Evolutionary conservation across 2,888 invertebrate genomes (phyloP), one percentile per base, ranked within the genome.

Genomic region (Fragum fragum): DNA sequence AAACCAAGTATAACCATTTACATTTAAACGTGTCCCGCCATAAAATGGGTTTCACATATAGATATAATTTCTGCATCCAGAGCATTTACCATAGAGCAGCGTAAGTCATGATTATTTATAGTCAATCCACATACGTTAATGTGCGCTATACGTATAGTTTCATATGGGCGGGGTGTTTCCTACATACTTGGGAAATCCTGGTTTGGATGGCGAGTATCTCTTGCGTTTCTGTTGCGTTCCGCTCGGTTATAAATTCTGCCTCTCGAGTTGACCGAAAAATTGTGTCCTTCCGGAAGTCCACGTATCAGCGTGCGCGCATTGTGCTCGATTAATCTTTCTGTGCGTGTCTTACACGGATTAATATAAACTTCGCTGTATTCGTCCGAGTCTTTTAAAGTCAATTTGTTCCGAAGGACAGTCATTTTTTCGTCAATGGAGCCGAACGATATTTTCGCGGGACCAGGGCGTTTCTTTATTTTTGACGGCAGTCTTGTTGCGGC

Each of bases 91-190:
- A 76, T 32, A 55, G 47, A 16, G 9, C n/a, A 36, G 11, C 81
- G 57, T 52, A 76, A 70, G 18, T 69, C 70, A 73, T 76, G 68
- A 57, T 81, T 84, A 36, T 76, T 72, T 32, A n/a, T 71, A 21
- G 84, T 84, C 81, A 81, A 84, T 16, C 81, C 81, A 66, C 71
- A 72, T 0, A 84, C 79, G 57, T 84, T 84, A 14, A 81, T 3
- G 1, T 84, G 78, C 5, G 78, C 80, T 16, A 80, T 26, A 28
- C 47, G 63, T 5, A 80, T 7, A 18, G 72, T 36, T 16, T 32
- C 57, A 72, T 57, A 26, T 57, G 57, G 52, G 18, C 32, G 32
- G 32, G 32, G 32, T 36, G 32, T 36, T 36, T 36, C 32, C 32
- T 36, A 36, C 32, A 36, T 36, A 36, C 32, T 36, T 36, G 3